These are phyloP conservation scores for Balearica regulorum DNA, from an alignment of 2,797 vertebrate genomes.

Conservation along the genomic window DNA sequence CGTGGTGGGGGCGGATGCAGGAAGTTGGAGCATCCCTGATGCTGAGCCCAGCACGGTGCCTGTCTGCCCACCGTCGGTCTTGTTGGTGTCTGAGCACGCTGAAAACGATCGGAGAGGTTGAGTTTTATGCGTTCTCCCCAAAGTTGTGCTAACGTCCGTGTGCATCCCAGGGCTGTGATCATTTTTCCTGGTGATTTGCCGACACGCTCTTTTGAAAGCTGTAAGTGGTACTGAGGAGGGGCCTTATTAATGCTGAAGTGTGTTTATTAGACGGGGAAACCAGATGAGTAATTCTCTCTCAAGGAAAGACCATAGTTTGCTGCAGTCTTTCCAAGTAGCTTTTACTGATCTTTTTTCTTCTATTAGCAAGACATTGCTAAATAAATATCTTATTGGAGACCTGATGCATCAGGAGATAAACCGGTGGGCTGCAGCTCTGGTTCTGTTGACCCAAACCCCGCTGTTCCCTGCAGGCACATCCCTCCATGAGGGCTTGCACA, in stretches of 20 bases:
- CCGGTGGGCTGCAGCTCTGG: background rate
- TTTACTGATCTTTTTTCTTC: background rate
- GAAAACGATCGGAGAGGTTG: background rate
- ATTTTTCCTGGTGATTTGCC: background rate
- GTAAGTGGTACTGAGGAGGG: background rate
- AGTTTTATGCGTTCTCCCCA: background rate
- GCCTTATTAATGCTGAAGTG: background rate
- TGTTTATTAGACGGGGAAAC: background rate
- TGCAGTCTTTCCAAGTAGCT: background rate
- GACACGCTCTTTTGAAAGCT: background rate
- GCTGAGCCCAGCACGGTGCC: background rate
- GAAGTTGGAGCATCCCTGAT: background rate
- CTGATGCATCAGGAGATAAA: background rate
- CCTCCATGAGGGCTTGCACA: accelerated
- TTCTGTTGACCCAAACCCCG: background rate
- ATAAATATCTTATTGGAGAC: background rate
- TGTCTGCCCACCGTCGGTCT: background rate
- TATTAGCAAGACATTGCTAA: background rate
- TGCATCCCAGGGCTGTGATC: background rate
- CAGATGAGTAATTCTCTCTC: background rate
- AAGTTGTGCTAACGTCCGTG: background rate
- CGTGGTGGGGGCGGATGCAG: accelerated
- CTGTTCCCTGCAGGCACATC: background rate
- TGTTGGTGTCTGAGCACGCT: background rate
- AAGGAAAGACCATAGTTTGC: background rate